Conservation (phyloP, 2,113 vertebrate genomes). For the Datnioides undecimradiatus region DNA sequence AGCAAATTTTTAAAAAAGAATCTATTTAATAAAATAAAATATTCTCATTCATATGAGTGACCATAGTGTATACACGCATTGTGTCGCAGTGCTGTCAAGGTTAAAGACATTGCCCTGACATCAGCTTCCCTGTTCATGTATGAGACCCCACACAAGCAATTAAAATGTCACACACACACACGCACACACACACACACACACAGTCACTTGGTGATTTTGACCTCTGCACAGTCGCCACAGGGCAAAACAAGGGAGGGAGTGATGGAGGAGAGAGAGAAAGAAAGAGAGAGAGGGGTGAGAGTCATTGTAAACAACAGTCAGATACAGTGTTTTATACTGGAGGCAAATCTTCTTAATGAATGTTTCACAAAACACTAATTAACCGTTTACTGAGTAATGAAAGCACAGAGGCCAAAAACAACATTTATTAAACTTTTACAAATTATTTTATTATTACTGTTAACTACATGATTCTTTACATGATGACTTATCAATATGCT, state of each 20-base stretch:
- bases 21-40: not conserved
- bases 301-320: slow-evolving; percentile 19
- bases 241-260: not conserved
- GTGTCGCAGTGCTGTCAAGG: slow-evolving; percentile 59
- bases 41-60: not conserved
- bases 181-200: slow-evolving; percentile 30
- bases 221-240: slow-evolving; percentile 40
- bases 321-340: slow-evolving; percentile 31
- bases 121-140: slow-evolving; percentile 51
- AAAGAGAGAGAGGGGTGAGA: not conserved
- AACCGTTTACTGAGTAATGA: slow-evolving; percentile 37
- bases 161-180: slow-evolving; percentile 37
- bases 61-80: not conserved
- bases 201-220: slow-evolving; percentile 38
- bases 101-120: slow-evolving; percentile 68
- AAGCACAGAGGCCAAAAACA: slow-evolving; percentile 19
- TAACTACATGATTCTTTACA: not conserved
- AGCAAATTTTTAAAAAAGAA: not conserved
- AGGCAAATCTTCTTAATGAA: slow-evolving; percentile 51
- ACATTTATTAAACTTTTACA: slow-evolving; percentile 21
- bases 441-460: slow-evolving; percentile 6
- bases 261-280: not conserved
- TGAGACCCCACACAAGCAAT: slow-evolving; percentile 52
- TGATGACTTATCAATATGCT: slow-evolving; percentile 19
- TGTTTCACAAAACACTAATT: slow-evolving; percentile 58